Conservation (phyloP, 2,888 invertebrate genomes). For the Acrocera orbiculus region DNA sequence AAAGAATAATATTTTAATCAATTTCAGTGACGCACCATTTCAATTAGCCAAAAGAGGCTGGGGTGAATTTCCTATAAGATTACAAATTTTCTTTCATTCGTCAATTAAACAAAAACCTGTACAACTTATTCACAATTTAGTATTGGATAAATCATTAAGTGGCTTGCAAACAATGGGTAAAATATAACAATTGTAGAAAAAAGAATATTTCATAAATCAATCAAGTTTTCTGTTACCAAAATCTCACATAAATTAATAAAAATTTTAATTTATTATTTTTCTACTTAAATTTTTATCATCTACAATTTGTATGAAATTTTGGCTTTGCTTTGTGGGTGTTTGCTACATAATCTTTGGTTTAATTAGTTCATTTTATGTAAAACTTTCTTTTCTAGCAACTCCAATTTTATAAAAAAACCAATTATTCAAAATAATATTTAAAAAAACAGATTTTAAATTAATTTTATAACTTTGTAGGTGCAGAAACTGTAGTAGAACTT, state of each 20-base stretch:
- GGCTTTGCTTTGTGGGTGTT: no score
- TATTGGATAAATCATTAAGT: conserved; percentile 63
- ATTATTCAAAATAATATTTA: not conserved
- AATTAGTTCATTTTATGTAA: no score
- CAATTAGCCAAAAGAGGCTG: conserved; percentile 72
- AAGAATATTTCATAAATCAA: no score
- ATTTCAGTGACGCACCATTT: conserved; percentile 53
- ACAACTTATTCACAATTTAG: conserved; percentile 59
- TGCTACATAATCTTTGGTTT: no score
- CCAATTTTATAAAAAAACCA: not conserved
- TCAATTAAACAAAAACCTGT: conserved; percentile 58
- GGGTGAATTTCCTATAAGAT: conserved; percentile 77
- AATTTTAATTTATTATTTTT: not conserved
- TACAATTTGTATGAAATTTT: no score
- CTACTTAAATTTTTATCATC: not conserved
- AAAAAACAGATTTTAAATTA: not conserved
- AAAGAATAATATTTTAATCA: conserved; percentile 1
- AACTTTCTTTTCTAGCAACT: not conserved
- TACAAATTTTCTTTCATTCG: conserved; percentile 59
- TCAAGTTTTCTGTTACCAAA: not conserved
- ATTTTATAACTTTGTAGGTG: conserved; percentile 36
- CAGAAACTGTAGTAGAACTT: conserved; percentile 61
- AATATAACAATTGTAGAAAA: not conserved
- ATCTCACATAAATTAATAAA: not conserved
- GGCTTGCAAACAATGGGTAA: conserved; percentile 66